Percentiles rank a stretch among this genome's conserved stretches.
These are phyloP conservation scores for Athene cunicularia DNA, from an alignment of 2,113 vertebrate species.

Conservation along the genomic window DNA sequence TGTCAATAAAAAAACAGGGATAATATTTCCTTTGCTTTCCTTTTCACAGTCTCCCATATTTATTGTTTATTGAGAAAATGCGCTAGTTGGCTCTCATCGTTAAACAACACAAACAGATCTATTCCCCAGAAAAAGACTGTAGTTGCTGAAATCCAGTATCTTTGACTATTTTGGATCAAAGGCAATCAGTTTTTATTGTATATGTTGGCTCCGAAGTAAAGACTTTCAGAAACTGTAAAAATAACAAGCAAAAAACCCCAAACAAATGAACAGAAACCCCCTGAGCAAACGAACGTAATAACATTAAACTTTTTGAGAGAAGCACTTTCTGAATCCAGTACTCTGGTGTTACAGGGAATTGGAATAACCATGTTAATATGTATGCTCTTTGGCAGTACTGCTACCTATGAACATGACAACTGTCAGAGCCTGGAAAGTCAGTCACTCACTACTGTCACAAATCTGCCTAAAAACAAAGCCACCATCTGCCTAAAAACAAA, in stretches of 20 bases:
- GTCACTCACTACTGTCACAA: slow-evolving; percentile 31
- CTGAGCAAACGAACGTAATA: neutral
- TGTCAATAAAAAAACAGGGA: neutral
- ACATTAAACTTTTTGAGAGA: neutral
- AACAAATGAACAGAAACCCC: neutral
- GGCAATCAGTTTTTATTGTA: neutral
- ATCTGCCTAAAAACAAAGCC: slow-evolving; percentile 43
- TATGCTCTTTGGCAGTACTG: neutral
- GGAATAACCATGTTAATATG: neutral
- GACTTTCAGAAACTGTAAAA: neutral
- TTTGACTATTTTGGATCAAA: slow-evolving; percentile 13
- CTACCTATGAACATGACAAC: slow-evolving; percentile 23
- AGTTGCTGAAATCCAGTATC: neutral
- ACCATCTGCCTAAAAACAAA: slow-evolving; percentile 49
- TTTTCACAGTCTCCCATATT: neutral
- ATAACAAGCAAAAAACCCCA: neutral
- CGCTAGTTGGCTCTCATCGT: neutral
- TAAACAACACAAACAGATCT: neutral
- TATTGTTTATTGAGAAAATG: neutral
- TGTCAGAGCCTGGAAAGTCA: slow-evolving; percentile 47
- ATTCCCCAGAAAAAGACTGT: neutral
- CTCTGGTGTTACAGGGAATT: neutral
- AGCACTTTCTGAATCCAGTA: neutral
- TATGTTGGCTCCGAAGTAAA: neutral
- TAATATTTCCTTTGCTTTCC: neutral